Conservation (phyloP, 2,113 vertebrate species). For the Hassar affinis region DNA sequence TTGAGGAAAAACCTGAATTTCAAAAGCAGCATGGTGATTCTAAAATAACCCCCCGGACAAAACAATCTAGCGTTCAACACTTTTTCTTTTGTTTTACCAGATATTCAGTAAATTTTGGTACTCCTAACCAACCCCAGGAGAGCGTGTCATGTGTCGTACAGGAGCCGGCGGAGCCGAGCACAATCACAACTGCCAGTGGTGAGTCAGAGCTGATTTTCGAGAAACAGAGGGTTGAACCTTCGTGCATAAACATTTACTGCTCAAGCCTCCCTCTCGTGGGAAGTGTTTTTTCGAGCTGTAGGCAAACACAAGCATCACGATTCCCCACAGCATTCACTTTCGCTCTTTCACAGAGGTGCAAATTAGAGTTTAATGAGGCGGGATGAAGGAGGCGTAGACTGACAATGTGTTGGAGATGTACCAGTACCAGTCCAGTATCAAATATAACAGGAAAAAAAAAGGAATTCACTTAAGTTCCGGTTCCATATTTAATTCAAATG, state of each 20-base stretch:
- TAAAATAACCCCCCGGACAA: not conserved
- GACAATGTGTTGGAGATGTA: constrained; percentile 1
- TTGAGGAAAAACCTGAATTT: not conserved
- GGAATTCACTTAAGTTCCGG: not conserved
- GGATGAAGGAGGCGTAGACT: not conserved
- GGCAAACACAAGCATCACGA: constrained; percentile 16
- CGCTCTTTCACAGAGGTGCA: not conserved
- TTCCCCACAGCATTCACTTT: not conserved
- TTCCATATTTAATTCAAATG: not conserved
- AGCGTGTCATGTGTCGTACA: not conserved
- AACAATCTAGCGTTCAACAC: not conserved
- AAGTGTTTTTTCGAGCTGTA: constrained; percentile 8
- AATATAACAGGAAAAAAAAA: not conserved
- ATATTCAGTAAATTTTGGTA: not conserved
- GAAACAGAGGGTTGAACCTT: not conserved
- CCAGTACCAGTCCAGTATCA: not conserved
- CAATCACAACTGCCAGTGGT: not conserved
- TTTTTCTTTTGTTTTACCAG: not conserved
- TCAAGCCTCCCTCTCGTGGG: constrained; percentile 34
- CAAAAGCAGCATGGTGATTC: not conserved
- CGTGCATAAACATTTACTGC: not conserved
- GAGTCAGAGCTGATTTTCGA: constrained; percentile 24
- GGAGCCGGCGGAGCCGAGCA: not conserved
- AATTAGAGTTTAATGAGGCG: constrained; percentile 18
- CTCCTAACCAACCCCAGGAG: not conserved